Conservation (phyloP, 2,888 invertebrate genomes). For the Baccha elongata region DNA sequence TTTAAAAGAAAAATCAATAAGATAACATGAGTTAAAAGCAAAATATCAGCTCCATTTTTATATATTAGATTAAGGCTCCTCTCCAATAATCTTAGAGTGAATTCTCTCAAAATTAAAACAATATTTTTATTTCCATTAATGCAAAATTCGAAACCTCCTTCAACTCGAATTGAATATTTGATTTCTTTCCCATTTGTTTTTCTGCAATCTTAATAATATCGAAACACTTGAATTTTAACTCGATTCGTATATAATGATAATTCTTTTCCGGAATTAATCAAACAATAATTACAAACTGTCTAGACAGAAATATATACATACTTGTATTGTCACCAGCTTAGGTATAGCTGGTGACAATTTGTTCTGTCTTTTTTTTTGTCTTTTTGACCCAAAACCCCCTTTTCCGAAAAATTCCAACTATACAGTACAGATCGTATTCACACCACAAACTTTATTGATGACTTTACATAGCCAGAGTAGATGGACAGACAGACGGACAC, state of each 20-base stretch:
- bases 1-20: too few relatives aligned
- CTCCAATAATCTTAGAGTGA: too few relatives aligned
- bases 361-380: background rate
- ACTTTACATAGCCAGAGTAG: constrained; percentile 24
- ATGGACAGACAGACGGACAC: too few relatives aligned
- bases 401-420: constrained; percentile 31
- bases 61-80: too few relatives aligned
- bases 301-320: constrained; percentile 65
- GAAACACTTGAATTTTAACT: background rate
- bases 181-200: background rate
- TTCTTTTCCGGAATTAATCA: constrained; percentile 55
- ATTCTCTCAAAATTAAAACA: too few relatives aligned
- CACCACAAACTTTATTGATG: background rate
- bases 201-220: background rate
- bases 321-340: constrained; percentile 37
- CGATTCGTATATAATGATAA: background rate
- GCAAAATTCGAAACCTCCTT: too few relatives aligned
- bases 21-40: too few relatives aligned
- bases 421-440: constrained; percentile 21
- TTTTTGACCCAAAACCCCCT: constrained; percentile 18
- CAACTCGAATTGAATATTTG: too few relatives aligned
- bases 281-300: constrained; percentile 67
- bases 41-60: too few relatives aligned
- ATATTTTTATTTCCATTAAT: too few relatives aligned
- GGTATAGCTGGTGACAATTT: background rate